phyloP scores from a whole-genome alignment of 53 echinoderm and acorn worm species.

The Echinarachnius parma region DNA sequence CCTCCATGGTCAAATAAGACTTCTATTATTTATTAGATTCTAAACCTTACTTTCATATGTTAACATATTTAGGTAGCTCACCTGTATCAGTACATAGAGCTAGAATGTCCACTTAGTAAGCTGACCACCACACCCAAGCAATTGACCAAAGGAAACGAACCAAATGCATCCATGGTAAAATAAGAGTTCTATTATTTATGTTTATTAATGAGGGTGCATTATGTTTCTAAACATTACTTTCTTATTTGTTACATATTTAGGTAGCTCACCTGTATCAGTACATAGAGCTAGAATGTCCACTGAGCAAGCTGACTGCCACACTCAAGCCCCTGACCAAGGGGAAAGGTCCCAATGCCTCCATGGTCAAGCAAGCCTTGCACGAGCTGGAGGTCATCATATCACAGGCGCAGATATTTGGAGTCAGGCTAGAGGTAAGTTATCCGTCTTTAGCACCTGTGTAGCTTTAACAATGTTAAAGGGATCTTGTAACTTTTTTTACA shows the following conservation, averaged over 20 bases:
- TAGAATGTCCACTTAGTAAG: conserved; percentile 81
- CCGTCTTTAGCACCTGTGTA: no score
- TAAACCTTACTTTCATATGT: no score
- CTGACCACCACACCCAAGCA: conserved; percentile 67
- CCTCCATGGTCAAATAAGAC: no score
- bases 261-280: conserved; percentile 72
- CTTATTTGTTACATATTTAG: conserved; percentile 32
- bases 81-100: conserved; percentile 72
- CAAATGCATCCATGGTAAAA: conserved; percentile 78
- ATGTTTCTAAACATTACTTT: no score
- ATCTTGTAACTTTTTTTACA: no score
- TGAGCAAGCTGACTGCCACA: conserved; percentile 63
- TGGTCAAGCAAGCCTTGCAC: conserved; percentile 87
- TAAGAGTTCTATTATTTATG: no score
- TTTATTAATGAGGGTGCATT: no score
- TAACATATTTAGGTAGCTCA: conserved; percentile 75
- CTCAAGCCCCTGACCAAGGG: conserved; percentile 77
- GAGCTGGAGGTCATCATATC: conserved; percentile 89
- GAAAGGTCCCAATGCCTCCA: conserved; percentile 78
- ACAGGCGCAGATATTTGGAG: conserved; percentile 84
- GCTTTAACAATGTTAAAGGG: no score
- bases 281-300: conserved; percentile 82
- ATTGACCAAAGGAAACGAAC: conserved; percentile 74
- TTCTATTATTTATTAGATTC: no score
- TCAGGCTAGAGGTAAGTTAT: conserved; percentile 76